A percentile compares a stretch with the other conserved stretches of the same genome.
Evolutionary conservation across 2,888 invertebrate genomes (phyloP).

Genomic region (Ochropleura leucogaster): DNA sequence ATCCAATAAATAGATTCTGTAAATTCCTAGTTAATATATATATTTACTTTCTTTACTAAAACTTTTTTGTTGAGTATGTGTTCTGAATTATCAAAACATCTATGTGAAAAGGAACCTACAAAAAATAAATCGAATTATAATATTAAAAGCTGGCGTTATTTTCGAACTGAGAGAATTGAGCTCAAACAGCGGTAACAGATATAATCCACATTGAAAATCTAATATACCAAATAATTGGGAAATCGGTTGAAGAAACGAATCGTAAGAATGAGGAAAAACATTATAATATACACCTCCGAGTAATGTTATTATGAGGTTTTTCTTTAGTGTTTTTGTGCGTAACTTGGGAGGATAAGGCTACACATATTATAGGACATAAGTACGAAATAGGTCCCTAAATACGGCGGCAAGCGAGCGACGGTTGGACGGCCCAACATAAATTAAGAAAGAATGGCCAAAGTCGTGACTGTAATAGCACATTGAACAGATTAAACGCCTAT

Average conservation of each 20-base stretch:
- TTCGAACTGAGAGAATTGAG: conserved; percentile 19
- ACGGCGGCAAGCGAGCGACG: conserved; percentile 27
- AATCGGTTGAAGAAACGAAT: conserved; percentile 39
- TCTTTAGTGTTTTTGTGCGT: conserved; percentile 16
- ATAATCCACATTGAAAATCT: conserved; percentile 46
- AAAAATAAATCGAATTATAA: conserved; percentile 30
- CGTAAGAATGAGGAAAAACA: conserved; percentile 16
- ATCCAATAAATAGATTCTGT: conserved; percentile 26
- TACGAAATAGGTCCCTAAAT: conserved; percentile 51
- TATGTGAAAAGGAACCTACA: conserved; percentile 38
- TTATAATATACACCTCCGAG: conserved; percentile 18
- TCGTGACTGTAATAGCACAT: conserved; percentile 86
- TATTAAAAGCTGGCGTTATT: conserved; percentile 22
- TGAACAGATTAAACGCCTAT: conserved; percentile 84
- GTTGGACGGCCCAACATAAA: conserved; percentile 79
- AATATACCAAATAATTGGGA: conserved; percentile 49
- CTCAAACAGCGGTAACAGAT: conserved; percentile 40
- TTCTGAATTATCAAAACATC: conserved; percentile 42
- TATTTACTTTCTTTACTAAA: conserved; percentile 69
- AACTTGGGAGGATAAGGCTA: conserved; percentile 3
- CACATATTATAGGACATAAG: conserved; percentile 6
- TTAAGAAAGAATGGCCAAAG: conserved; percentile 84
- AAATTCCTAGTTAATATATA: conserved; percentile 42
- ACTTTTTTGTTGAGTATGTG: conserved; percentile 63
- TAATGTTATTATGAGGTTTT: conserved; percentile 13